Evolutionary conservation across 23 tunicate species (phyloP), one percentile per base, ranked within the genome.

Genomic region (Oikopleura albicans): DNA sequence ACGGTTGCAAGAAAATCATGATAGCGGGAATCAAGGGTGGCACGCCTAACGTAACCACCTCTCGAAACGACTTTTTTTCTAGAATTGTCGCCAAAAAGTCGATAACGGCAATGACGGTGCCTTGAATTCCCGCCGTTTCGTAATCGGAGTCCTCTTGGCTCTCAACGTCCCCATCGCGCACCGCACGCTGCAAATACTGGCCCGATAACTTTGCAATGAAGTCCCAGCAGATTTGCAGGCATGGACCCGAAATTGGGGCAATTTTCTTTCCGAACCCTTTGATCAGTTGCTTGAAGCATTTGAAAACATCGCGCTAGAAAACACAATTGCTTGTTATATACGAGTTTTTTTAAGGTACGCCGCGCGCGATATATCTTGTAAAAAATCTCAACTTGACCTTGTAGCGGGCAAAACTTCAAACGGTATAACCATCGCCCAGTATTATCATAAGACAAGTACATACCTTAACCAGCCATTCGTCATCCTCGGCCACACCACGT

Each of bases 1-100:
- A 89, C 84, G 90, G 83, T 75, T 92, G 97, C 92, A 92, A 89
- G 86, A 87, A 92, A 31, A 87, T 84, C 40, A 92, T 89, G 35
- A 92, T 57, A 66, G 79, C 27, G 28, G 79, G 79, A 71, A 71
- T 71, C 2, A 71, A 37, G 4, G 79, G 79, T 22, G 79, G 79
- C 4, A 71, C 37, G 35, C 79, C 79, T 22, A 71, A 2, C 31
- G 28, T 16, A 16, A 71, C 36, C 4, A 71, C 79, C 4, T 31
- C 35, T 2, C 37, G 37, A 71, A 71, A 71, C 37, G 79, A 16
- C 31, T 71, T 71, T 29, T 71, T 71, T 31, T 71, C 79, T 2
- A 71, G 2, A 22, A 71, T 16, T 31, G 79, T 71, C 2, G 34
- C 27, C 4, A 71, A 29, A 71, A 71, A 71, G 27, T 71, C 79